Base-by-base conservation (phyloP, 35 echinoderm and acorn worm genomes). In the Eucidaris tribuloides region DNA sequence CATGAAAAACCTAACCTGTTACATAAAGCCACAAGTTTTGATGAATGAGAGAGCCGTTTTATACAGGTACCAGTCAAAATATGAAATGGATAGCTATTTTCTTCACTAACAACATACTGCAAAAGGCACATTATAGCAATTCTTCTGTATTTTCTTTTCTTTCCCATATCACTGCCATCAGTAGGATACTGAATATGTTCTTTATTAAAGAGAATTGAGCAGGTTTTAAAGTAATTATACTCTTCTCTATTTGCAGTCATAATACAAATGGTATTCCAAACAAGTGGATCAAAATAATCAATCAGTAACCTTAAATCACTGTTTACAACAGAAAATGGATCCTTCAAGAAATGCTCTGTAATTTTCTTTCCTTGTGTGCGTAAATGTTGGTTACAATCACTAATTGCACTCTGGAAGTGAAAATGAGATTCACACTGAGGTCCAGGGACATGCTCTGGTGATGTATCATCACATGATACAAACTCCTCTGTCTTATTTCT, bases 41-140 rank as follows among this genome's bases (percentile, higher is more conserved):
- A 86, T 0, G 84, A 86, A 30, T 86, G 70, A 41, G 70, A 86
- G n/a, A 63, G 32, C 20, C 84, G 37, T 34, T 86, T 86, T 4
- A 86, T 40, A 14, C 50, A 17, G 45, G 77, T 86, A 11, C 70
- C 84, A 43, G 42, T 58, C 7, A 63, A 25, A 37, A 86, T 48
- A 43, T 86, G 84, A 45, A 86, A 86, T 55, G 84, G 84, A 61
- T 43, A 86, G 38, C 34, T 55, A 37, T 49, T 27, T 2, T 28
- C 5, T 23, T 86, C 70, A 79, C 39, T 86, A 28, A 78, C 34
- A 7, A 62, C n/a, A 46, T 40, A 86, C 30, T 86, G 84, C 9
- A 56, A 55, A 36, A 77, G 38, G 7, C 77, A 58, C 7, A 59
- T 18, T 29, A 59, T 19, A n/a, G 79, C 42, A 44, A 76, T 50